phyloP scores from a whole-genome alignment of 1,140 invertebrate species.

The Caligus rogercresseyi region DNA sequence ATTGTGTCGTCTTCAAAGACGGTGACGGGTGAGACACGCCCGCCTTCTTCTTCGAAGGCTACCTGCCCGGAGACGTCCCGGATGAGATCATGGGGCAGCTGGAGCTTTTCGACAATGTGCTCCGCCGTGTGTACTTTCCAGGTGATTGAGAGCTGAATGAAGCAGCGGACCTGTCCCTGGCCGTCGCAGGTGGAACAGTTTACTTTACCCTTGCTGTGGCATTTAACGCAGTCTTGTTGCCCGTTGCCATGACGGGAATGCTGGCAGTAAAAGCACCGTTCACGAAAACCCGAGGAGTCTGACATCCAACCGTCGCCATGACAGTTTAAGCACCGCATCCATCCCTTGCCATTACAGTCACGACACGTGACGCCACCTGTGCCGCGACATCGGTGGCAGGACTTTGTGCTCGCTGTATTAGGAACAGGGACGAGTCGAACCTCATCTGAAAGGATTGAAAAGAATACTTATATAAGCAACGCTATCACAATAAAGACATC shows the following conservation, averaged over 20 bases:
- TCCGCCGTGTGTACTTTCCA: conserved; percentile 34
- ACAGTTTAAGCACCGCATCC: conserved; percentile 31
- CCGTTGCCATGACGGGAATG: conserved; percentile 31
- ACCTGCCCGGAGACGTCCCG: conserved; percentile 34
- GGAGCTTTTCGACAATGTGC: conserved; percentile 33
- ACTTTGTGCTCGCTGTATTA: conserved; percentile 38
- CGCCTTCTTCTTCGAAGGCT: conserved; percentile 35
- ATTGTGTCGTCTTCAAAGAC: conserved; percentile 37
- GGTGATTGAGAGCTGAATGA: conserved; percentile 34
- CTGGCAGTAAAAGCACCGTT: conserved; percentile 33
- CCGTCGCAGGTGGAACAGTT: conserved; percentile 33
- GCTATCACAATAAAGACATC: background rate
- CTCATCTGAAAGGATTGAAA: conserved; percentile 13
- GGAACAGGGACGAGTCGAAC: conserved; percentile 26
- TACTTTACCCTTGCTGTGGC: conserved; percentile 30
- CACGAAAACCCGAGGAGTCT: conserved; percentile 29
- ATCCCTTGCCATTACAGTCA: conserved; percentile 33
- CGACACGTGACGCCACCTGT: conserved; percentile 34
- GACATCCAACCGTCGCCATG: conserved; percentile 32
- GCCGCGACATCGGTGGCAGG: conserved; percentile 37
- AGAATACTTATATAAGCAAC: background rate
- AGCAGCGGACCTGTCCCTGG: conserved; percentile 35
- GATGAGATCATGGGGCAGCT: conserved; percentile 35
- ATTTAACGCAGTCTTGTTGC: conserved; percentile 21
- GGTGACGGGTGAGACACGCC: conserved; percentile 33